A percentile compares a stretch with the other conserved stretches of the same genome.
Evolutionary conservation across 2,888 invertebrate genomes (phyloP).

Genomic region (Tetranychus piercei): DNA sequence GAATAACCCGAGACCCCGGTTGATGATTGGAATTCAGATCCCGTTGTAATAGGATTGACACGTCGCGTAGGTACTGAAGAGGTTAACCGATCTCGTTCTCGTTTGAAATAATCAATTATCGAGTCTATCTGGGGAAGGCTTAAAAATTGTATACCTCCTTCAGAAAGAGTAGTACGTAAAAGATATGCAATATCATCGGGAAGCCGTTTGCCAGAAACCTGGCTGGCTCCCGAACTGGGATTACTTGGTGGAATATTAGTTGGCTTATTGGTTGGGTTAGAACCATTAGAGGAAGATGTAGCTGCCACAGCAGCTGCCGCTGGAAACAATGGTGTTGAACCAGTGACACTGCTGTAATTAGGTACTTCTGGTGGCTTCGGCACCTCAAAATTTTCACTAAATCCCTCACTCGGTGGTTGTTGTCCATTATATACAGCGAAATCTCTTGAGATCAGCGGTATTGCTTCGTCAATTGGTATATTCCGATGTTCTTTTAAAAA

Average conservation of each 20-base stretch:
- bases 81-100: constrained; percentile 8
- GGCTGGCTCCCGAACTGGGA: background rate
- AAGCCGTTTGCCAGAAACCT: constrained; percentile 8
- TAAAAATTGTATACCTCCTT: constrained; percentile 19
- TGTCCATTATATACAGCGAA: background rate
- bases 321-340: background rate
- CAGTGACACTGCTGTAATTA: background rate
- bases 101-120: constrained; percentile 15
- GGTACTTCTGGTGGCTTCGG: background rate
- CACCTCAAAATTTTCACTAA: background rate
- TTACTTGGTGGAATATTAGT: background rate
- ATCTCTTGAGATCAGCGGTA: constrained; percentile 14
- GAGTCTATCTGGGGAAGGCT: constrained; percentile 16
- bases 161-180: constrained; percentile 13
- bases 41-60: background rate
- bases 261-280: constrained; percentile 4
- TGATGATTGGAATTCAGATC: background rate
- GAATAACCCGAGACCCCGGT: background rate
- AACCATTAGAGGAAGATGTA: background rate
- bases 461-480: constrained; percentile 16
- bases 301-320: background rate
- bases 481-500: constrained; percentile 15
- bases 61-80: constrained; percentile 2
- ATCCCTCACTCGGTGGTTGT: background rate
- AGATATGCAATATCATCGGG: constrained; percentile 19